Evolutionary conservation across 1,140 invertebrate genomes (phyloP).

Genomic region (Trachelipus rathkii): DNA sequence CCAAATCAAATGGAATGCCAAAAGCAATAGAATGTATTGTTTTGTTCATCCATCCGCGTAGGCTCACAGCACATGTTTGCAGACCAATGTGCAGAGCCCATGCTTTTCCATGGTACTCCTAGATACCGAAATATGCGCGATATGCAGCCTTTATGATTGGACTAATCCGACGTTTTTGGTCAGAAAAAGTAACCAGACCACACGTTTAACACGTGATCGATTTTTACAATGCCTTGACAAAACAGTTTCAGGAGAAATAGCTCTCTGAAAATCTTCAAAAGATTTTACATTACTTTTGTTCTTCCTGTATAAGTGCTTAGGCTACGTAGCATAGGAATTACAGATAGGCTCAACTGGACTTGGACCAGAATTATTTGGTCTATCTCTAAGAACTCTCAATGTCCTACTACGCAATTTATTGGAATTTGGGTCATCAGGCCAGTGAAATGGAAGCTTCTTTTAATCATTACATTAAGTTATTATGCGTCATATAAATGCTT

Average conservation of each 20-base stretch:
- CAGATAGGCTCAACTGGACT: not conserved
- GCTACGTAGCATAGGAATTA: not conserved
- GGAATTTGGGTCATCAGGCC: not conserved
- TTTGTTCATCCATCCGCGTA: too few species aligned
- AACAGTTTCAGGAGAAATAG: not conserved
- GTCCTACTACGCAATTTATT: not conserved
- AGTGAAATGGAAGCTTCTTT: not conserved
- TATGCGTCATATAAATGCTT: too few species aligned
- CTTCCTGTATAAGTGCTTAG: not conserved
- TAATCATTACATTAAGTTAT: too few species aligned
- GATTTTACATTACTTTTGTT: not conserved
- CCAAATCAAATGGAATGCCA: too few species aligned
- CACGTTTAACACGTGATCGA: not conserved
- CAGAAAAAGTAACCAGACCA: too few species aligned
- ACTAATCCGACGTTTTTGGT: too few species aligned
- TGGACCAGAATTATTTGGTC: constrained; percentile 6
- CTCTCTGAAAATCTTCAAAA: not conserved
- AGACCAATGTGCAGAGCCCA: too few species aligned
- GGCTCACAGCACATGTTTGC: too few species aligned
- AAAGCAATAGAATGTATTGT: too few species aligned
- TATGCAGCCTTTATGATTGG: too few species aligned
- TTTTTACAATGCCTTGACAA: not conserved
- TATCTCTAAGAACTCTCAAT: not conserved
- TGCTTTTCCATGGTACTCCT: too few species aligned
- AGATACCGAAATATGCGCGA: too few species aligned